Evolutionary conservation across 2,113 vertebrate genomes (phyloP), one percentile per base, ranked within the genome.

Genomic region (Hippocampus mohnikei): DNA sequence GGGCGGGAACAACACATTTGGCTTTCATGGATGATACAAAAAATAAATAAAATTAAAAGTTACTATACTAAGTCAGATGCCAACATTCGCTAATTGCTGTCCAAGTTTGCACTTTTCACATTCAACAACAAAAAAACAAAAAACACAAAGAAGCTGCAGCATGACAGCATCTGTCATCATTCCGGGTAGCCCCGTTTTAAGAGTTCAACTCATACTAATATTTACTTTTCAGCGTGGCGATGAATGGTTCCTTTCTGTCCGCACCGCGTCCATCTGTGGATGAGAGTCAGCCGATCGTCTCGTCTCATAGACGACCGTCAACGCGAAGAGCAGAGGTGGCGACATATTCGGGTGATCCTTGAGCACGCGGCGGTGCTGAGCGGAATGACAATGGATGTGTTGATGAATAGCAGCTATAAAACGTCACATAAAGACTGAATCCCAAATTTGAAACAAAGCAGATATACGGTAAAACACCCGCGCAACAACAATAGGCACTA

Each of bases 331-430:
- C 29, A 4, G 59, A 61, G 8, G 4, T 12, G n/a, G 21, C 8
- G 21, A n/a, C 52, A 23, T 55, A 20, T 62, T 40, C 9, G 33
- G 21, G 33, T 41, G 60, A 41, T 20, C 20, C 60, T 62, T 33
- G 29, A 5, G 48, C 68, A 66, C 41, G 40, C 8, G 0, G 37
- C 37, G 29, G 64, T 0, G 1, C 21, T 44, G 25, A 71, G 68
- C 71, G 60, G 74, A 80, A 83, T 64, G 55, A 67, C 62, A 74
- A 71, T 65, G 67, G 66, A 9, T 0, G 2, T 27, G 66, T 53
- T 48, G 23, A 61, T 56, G 59, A 27, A 4, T 16, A 16, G 62
- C 69, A 15, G 12, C 37, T 42, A 40, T 18, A 9, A 62, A 61
- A 37, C 8, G 27, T 73, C 15, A 37, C 2, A 20, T 20, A 40